These are phyloP conservation scores for Semnornis frantzii DNA, from an alignment of 2,113 vertebrate genomes.

Conservation along the genomic window DNA sequence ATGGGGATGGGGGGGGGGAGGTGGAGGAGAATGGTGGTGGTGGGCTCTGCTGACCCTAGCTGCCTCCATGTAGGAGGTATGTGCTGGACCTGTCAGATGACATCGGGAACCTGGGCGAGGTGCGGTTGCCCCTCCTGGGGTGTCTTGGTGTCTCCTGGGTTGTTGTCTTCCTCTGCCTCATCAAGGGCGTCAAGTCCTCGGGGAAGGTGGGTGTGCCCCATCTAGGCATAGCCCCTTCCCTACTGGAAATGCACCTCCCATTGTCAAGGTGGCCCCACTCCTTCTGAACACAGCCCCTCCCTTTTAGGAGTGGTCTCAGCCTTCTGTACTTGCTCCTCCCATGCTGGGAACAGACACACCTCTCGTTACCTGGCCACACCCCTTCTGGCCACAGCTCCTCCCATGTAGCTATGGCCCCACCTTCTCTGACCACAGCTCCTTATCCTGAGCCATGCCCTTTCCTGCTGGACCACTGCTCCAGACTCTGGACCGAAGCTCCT, in stretches of 20 bases:
- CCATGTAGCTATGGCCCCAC: not conserved
- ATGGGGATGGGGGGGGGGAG: fast-evolving
- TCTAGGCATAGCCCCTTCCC: not conserved
- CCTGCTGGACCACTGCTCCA: not conserved
- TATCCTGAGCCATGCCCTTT: not conserved
- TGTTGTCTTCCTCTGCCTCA: slow-evolving; percentile 98
- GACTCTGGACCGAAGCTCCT: not conserved
- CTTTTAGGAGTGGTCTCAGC: not conserved
- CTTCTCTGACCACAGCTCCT: not conserved
- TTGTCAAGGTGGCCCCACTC: not conserved
- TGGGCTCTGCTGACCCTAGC: fast-evolving
- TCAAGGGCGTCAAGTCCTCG: slow-evolving; percentile 96
- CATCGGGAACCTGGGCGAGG: slow-evolving; percentile 94
- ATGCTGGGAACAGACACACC: not conserved
- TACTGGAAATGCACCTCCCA: fast-evolving
- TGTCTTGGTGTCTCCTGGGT: slow-evolving; percentile 93
- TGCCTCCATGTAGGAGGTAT: slow-evolving; percentile 78
- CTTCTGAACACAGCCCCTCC: not conserved
- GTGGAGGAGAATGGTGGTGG: not conserved
- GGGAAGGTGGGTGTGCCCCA: slow-evolving; percentile 82
- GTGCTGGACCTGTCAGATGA: slow-evolving; percentile 92
- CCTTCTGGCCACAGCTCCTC: not conserved
- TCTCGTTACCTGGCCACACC: no score
- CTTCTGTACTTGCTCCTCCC: not conserved
- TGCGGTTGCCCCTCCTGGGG: slow-evolving; percentile 91